Evolutionary conservation across 2,113 vertebrate species (phyloP), one percentile per base, ranked within the genome.

Genomic region (Prochilodus magdalenae): DNA sequence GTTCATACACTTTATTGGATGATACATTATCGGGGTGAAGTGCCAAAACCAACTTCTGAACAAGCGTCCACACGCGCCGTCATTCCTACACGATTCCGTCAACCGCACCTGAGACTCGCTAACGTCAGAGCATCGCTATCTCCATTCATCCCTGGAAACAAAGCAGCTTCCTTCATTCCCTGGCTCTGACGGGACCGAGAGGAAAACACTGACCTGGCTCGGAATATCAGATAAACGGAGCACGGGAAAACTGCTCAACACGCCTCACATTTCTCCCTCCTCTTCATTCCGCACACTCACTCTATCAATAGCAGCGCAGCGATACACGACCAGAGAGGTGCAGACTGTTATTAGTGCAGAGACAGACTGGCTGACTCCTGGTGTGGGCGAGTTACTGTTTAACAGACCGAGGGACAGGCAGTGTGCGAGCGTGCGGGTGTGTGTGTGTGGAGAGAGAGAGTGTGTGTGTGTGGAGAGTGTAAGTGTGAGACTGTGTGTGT

Each of bases 341-440:
- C 30, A 75, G 29, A 67, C 22, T 47, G 74, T 27, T 18, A 12
- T n/a, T 12, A 20, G 33, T n/a, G 27, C 2, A 30, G 59, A n/a
- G 57, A 77, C 11, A 49, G 36, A 44, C 33, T 13, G 57, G 24
- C 65, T n/a, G 33, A 7, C 26, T 65, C n/a, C 0, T 15, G 40
- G 26, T 20, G 51, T 0, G n/a, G 13, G 36, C 15, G 29, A 57
- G 36, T 73, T 75, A 79, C 57, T 27, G 44, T 83, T 73, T 81
- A 33, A 70, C 51, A 18, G 62, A 15, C 22, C 14, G 24, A 26
- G 24, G 14, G 14, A 55, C 49, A 82, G 40, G 70, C 53, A 71
- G 44, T 33, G 63, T 29, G 77, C 14, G 76, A 26, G 36, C n/a
- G n/a, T n/a, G n/a, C n/a, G n/a, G n/a, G n/a, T n/a, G n/a, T n/a